Evolutionary conservation across 1,140 invertebrate species (phyloP), one percentile per base, ranked within the genome.

Genomic region (Listronotus oregonensis): DNA sequence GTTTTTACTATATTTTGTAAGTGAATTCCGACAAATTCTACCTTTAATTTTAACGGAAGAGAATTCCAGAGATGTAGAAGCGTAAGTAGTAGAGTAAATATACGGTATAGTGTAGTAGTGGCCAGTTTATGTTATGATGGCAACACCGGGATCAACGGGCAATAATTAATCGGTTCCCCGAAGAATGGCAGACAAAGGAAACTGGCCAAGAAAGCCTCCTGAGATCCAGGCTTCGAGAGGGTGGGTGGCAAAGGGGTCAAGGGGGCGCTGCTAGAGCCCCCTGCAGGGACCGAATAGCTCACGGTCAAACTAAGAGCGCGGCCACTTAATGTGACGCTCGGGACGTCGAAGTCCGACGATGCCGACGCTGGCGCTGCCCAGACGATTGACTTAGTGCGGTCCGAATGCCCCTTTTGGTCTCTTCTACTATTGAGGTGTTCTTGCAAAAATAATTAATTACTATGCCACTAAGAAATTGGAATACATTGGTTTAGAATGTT

Each of bases 251-350:
- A 58, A 70, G 56, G 61, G 67, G 34, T 37, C 34, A 7, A 42
- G 51, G 58, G 50, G 39, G 43, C 32, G 57, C 21, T 21, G 37
- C 43, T 62, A 50, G 61, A 32, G 40, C 37, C 21, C 73, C 73
- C 71, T 71, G 66, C 69, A 68, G 74, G 73, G 74, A 67, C 68
- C 68, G 71, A 73, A 78, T 78, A 78, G 75, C 75, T 77, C 75
- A 77, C 73, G 75, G 75, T 75, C 76, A 77, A 78, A 77, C 76
- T 75, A 77, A 76, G 71, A 75, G 72, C 68, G 67, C 67, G 74
- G 77, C 77, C 77, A 77, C 77, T 77, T 78, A 78, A 78, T 78
- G 77, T 78, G 77, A 75, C 77, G 77, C 75, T 70, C 73, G 77
- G 77, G 77, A 78, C 72, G 63, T 64, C 57, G 54, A 69, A 57